A percentile compares a stretch with the other conserved stretches of the same genome.
Evolutionary conservation across 2,113 vertebrate genomes (phyloP).

Genomic region (Sphaerodactylus townsendi): DNA sequence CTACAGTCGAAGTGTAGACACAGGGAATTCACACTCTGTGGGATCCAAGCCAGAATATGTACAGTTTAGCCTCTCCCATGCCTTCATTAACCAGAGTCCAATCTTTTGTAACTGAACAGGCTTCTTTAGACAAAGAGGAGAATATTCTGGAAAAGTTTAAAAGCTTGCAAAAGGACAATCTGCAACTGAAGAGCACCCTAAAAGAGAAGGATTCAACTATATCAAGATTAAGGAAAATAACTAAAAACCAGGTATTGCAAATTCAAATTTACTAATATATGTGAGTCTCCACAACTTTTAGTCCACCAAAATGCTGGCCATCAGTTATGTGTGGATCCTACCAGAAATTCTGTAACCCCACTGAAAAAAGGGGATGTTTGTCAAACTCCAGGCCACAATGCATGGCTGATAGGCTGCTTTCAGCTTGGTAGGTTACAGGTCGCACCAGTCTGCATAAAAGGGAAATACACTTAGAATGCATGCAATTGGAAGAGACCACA

Average conservation of each 20-base stretch:
- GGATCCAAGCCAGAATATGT: no score
- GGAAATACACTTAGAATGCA: no score
- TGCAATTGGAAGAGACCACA: no score
- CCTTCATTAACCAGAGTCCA: not conserved
- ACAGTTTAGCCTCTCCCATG: not conserved
- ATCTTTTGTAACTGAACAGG: not conserved
- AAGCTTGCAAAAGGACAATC: constrained; percentile 43
- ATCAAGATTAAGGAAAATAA: constrained; percentile 17
- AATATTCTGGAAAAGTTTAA: constrained; percentile 15
- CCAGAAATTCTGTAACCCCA: not conserved
- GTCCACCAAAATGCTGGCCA: not conserved
- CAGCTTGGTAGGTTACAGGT: no score
- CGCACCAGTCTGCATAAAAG: no score
- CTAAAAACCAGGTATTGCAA: constrained; percentile 35
- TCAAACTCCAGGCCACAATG: not conserved
- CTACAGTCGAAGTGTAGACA: no score
- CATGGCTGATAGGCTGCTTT: no score
- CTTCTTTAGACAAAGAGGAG: constrained; percentile 21
- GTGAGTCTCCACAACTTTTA: not conserved
- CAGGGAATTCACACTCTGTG: no score
- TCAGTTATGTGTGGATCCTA: not conserved
- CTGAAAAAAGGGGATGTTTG: not conserved
- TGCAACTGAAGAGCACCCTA: constrained; percentile 26
- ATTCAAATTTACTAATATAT: not conserved
- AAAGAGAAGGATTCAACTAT: constrained; percentile 47